Conservation (phyloP, 2,888 invertebrate species). For the Rhaphigaster nebulosa region DNA sequence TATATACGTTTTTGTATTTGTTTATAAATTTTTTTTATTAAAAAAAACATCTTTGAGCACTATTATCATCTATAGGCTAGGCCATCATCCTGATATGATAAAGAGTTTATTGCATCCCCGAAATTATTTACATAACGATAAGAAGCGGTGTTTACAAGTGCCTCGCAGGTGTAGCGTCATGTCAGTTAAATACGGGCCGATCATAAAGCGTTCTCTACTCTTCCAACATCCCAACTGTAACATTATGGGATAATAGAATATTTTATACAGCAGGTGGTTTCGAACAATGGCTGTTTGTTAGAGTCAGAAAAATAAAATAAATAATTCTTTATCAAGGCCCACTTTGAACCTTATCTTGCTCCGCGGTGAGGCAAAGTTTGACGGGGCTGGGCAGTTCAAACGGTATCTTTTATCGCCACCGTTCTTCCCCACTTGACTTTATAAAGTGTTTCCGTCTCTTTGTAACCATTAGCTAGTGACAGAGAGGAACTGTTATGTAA, state of each 20-base stretch:
- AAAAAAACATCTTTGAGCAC: neutral
- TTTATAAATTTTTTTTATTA: neutral
- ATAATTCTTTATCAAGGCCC: too few relatives aligned
- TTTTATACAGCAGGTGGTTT: neutral
- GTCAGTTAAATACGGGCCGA: neutral
- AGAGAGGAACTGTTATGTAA: neutral
- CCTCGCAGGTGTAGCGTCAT: neutral
- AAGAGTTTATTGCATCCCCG: neutral
- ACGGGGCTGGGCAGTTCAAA: neutral
- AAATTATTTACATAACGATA: neutral
- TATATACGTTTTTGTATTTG: neutral
- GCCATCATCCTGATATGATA: neutral
- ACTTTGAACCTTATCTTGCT: too few relatives aligned
- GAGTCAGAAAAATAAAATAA: too few relatives aligned
- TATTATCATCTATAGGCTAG: neutral
- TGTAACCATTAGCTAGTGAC: neutral
- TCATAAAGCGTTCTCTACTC: neutral
- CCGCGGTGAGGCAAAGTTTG: too few relatives aligned
- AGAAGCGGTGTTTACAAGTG: neutral
- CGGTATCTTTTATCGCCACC: neutral
- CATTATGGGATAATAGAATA: neutral
- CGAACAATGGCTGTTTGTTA: too few relatives aligned
- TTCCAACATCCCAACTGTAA: neutral
- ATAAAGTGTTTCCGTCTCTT: constrained; percentile 41
- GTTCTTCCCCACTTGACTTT: constrained; percentile 5